phyloP scores from a whole-genome alignment of 2,888 invertebrate species.

The Lobophora halterata region DNA sequence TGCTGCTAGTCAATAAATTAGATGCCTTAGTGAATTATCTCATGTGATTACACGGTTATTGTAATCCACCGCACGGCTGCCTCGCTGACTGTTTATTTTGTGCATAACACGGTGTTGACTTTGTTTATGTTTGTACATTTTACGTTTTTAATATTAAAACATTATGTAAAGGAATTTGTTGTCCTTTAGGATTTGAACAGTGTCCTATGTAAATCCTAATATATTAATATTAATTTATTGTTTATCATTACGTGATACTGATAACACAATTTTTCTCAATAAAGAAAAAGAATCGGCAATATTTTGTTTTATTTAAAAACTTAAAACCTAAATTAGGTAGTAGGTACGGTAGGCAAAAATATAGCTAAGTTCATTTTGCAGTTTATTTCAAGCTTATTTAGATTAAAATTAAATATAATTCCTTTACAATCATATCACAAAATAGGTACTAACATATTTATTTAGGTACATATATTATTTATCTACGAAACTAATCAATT shows the following conservation, averaged over 20 bases:
- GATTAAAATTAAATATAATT: no score
- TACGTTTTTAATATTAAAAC: constrained; percentile 66
- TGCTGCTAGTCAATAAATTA: constrained; percentile 78
- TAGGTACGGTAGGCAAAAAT: no score
- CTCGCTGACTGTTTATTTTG: constrained; percentile 55
- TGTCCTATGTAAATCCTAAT: constrained; percentile 46
- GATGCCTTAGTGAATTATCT: constrained; percentile 66
- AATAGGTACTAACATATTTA: no score
- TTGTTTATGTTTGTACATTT: constrained; percentile 76
- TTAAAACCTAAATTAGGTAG: no score
- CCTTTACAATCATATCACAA: no score
- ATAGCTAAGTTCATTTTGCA: no score
- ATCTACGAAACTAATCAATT: no score
- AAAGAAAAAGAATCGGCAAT: constrained; percentile 59
- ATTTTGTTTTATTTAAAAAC: constrained; percentile 38
- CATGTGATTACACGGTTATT: constrained; percentile 51
- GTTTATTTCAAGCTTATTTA: no score
- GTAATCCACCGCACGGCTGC: constrained; percentile 29
- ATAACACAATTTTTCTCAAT: constrained; percentile 78
- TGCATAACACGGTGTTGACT: constrained; percentile 67
- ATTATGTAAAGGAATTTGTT: constrained; percentile 51
- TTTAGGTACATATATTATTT: no score
- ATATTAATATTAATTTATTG: constrained; percentile 77
- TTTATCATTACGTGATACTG: constrained; percentile 74
- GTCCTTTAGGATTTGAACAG: constrained; percentile 63